phyloP scores from a whole-genome alignment of 2,888 invertebrate genomes.

The Cheilosia variabilis region DNA sequence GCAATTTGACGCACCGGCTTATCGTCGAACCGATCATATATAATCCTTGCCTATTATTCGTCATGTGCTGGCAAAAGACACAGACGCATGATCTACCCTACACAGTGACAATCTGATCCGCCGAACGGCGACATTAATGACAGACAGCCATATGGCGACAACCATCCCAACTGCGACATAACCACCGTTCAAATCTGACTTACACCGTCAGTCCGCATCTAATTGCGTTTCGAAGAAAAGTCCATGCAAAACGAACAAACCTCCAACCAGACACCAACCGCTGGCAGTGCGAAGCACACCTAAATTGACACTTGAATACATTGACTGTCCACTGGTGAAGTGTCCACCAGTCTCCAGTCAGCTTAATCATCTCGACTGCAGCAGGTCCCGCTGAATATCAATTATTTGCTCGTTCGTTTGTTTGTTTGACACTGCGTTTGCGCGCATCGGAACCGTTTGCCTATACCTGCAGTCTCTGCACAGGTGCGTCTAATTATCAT shows the following conservation, averaged over 20 bases:
- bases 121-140: constrained; percentile 36
- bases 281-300: constrained; percentile 57
- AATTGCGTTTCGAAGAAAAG: constrained; percentile 59
- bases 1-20: constrained; percentile 65
- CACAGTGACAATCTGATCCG: constrained; percentile 38
- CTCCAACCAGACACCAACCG: constrained; percentile 1
- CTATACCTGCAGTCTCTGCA: constrained; percentile 32
- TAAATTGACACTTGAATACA: constrained; percentile 73
- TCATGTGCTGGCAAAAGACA: constrained; percentile 54
- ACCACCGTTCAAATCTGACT: constrained; percentile 59
- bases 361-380: constrained; percentile 59
- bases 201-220: constrained; percentile 54
- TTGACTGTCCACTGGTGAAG: constrained; percentile 42
- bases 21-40: constrained; percentile 52
- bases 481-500: constrained; percentile 75
- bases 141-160: constrained; percentile 39
- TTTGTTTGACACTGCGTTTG: constrained; percentile 71
- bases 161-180: constrained; percentile 15
- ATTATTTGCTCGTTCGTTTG: constrained; percentile 67
- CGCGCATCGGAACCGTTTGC: constrained; percentile 65
- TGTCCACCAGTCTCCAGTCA: constrained; percentile 33
- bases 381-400: constrained; percentile 66
- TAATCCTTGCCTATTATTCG: constrained; percentile 57
- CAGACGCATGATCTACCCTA: constrained; percentile 18
- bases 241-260: constrained; percentile 62